Percentiles rank a stretch among this genome's conserved stretches.
Conservation (phyloP, 2,113 vertebrate genomes). For the Oreochromis aureus region DNA sequence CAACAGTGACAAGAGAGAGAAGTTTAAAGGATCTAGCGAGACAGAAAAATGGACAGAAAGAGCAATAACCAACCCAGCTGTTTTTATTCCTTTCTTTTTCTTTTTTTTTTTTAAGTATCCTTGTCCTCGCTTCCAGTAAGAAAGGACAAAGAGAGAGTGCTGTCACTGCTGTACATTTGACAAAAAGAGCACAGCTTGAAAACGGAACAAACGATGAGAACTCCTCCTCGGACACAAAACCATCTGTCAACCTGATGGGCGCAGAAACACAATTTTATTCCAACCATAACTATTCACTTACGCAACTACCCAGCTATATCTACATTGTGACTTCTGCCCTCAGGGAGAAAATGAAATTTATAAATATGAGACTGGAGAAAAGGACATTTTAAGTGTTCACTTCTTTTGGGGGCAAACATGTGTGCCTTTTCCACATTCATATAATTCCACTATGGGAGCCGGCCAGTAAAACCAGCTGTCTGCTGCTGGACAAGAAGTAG, state of each 20-base stretch:
- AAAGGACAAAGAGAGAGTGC: background rate
- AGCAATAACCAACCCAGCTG: background rate
- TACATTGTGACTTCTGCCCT: background rate
- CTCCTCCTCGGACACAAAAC: background rate
- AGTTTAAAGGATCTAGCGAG: background rate
- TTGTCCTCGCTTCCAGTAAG: conserved; percentile 2
- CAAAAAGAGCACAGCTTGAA: background rate
- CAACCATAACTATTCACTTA: background rate
- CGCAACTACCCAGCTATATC: background rate
- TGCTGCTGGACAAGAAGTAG: background rate
- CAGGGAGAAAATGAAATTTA: background rate
- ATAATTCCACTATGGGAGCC: background rate
- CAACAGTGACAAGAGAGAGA: background rate
- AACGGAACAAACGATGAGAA: background rate
- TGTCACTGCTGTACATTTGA: background rate
- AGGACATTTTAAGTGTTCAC: background rate
- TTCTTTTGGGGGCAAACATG: background rate
- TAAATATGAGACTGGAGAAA: background rate
- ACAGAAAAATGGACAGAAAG: background rate
- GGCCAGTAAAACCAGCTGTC: background rate
- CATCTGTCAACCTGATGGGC: conserved; percentile 15
- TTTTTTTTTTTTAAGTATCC: background rate
- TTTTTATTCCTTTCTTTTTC: background rate
- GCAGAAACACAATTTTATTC: background rate
- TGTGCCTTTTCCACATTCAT: background rate